These are phyloP conservation scores for Rhineura floridana DNA, from an alignment of 2,113 vertebrate genomes.

Conservation along the genomic window DNA sequence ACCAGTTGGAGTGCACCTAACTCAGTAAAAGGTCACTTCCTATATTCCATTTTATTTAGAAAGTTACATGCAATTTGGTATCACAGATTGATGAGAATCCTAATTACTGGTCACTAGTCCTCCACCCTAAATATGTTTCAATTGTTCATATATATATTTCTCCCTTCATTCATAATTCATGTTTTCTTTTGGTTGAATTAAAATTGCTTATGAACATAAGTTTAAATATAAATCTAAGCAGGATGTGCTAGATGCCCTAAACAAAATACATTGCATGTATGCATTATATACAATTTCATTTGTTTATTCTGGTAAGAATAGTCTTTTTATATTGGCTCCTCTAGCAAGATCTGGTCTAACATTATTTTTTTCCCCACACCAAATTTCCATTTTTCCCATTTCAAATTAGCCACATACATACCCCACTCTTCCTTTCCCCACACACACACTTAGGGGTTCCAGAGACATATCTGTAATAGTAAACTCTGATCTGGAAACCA, in stretches of 20 bases:
- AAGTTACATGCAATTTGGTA: background rate
- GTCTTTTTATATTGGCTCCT: background rate
- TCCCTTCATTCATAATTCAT: background rate
- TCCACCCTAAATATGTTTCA: background rate
- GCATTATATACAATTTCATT: background rate
- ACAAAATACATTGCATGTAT: background rate
- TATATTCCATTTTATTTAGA: background rate
- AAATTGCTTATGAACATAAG: background rate
- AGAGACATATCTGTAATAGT: background rate
- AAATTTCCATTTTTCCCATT: background rate
- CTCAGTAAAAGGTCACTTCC: too few species aligned
- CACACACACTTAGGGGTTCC: background rate
- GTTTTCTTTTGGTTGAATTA: background rate
- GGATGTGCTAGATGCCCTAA: background rate
- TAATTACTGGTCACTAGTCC: background rate
- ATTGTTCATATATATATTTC: background rate
- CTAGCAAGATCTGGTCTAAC: background rate
- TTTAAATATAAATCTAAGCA: background rate
- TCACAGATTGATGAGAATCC: background rate
- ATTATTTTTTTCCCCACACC: background rate
- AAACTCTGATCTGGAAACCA: background rate
- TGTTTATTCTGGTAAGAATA: background rate
- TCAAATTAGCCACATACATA: background rate
- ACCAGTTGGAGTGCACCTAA: too few species aligned
- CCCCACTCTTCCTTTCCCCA: background rate